Percentiles rank a stretch among this genome's conserved stretches.
Evolutionary conservation across 92 coral and sea anemone species (phyloP).

Genomic region (Galaxea fascicularis): DNA sequence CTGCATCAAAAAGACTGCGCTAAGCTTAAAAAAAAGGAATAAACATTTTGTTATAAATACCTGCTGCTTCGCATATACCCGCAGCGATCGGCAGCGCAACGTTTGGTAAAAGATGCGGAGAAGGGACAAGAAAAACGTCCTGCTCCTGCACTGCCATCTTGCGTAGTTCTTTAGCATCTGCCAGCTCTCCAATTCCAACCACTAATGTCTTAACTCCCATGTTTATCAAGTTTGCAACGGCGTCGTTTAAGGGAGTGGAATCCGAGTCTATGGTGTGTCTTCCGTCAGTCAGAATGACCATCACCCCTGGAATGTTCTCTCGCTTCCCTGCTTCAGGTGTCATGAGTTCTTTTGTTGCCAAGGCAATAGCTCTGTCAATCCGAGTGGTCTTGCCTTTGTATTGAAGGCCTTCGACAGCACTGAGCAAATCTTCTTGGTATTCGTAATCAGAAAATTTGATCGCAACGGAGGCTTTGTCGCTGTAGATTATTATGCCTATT

Average conservation of each 20-base stretch:
- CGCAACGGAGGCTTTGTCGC: conserved; percentile 71
- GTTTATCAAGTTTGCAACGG: conserved; percentile 27
- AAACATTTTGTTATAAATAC: conserved; percentile 1
- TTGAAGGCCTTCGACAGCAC: conserved; percentile 55
- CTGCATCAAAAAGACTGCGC: not conserved
- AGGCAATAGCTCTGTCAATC: conserved; percentile 64
- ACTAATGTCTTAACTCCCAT: conserved; percentile 61
- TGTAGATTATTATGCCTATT: conserved; percentile 75
- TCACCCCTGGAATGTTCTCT: conserved; percentile 52
- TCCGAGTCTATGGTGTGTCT: conserved; percentile 52
- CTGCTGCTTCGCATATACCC: conserved; percentile 48
- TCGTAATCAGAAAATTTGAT: conserved; percentile 61
- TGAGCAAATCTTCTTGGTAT: conserved; percentile 34
- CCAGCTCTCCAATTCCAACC: conserved; percentile 61
- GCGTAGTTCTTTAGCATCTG: conserved; percentile 37
- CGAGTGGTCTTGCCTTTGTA: conserved; percentile 63
- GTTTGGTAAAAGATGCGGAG: conserved; percentile 1
- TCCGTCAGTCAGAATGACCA: conserved; percentile 63
- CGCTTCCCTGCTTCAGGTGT: conserved; percentile 54
- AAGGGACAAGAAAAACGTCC: conserved; percentile 41
- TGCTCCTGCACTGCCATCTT: conserved; percentile 26
- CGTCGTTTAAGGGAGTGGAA: conserved; percentile 39
- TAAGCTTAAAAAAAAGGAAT: not conserved
- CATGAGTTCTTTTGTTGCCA: conserved; percentile 68
- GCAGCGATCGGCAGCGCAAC: conserved; percentile 28